Base-by-base conservation (phyloP, 2,113 vertebrate genomes). In the Rhinichthys klamathensis region DNA sequence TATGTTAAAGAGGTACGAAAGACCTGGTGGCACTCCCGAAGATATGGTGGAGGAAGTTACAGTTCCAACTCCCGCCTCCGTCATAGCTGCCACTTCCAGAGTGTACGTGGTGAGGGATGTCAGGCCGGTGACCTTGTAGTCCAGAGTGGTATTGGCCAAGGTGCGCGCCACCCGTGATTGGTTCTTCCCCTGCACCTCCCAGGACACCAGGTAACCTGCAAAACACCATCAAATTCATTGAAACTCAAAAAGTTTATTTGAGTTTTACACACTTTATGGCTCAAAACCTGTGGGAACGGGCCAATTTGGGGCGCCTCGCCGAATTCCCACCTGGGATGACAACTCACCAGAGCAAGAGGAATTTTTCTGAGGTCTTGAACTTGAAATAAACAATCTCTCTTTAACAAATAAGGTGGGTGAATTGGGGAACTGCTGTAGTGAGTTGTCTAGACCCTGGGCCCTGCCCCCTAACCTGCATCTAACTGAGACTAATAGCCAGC, bases 21-120 rank as follows among this genome's bases (percentile, higher is more conserved):
- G 69, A 99, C 98, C 97, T 96, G 98, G 98, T 41, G 98, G 97
- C 32, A 99, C 97, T 10, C 98, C 98, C 0, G 98, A 99, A 18
- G 98, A 98, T 90, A 99, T 98, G 90, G 96, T 97, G 83, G 97
- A 96, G 3, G 96, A 95, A 0, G 96, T 97, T 82, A 92, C 87
- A 82, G 90, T 87, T 4, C 98, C 98, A 0, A 91, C 88, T 0
- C 98, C 98, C 1, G 92, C 95, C 0, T 96, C 91, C 0, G 98
- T 99, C 49, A 92, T 81, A 0, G 97, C 97, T 0, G 96, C 96
- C 91, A 98, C 97, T 21, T 97, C 97, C 6, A 99, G 95, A 0
- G 93, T 95, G 92, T 99, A 99, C 9, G 93, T 93, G 67, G 98
- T 99, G 89, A 97, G 97, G 7, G 97, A 96, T 0, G 96, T 95